Evolutionary conservation across 2,113 vertebrate species (phyloP), one percentile per base, ranked within the genome.

Genomic region (Mustela nigripes): DNA sequence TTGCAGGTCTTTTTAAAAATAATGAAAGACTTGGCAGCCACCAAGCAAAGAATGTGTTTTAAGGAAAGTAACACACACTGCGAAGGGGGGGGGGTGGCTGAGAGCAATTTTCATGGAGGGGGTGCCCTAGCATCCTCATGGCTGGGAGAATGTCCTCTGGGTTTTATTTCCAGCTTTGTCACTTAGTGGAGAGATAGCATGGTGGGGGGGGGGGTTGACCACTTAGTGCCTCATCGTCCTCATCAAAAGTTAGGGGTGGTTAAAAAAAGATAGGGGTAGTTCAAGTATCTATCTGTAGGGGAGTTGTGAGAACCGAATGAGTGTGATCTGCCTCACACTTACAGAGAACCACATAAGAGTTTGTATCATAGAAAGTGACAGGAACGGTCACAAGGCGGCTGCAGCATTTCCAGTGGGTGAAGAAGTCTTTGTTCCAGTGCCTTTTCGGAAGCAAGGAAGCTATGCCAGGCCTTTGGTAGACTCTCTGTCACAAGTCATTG

Each of bases 141-240:
- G 39, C 21, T 50, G 19, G 76, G 65, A 65, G 53, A 65, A 15
- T 31, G 10, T 48, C 15, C 4, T 2, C 58, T 53, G 42, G 15
- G 26, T 50, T 87, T 26, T 42, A 15, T 24, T 63, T 92, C 80
- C 31, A 74, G 83, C 69, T 94, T 92, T 92, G 76, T 36, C 31
- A 21, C n/a, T 91, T 88, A 12, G 31, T 28, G 31, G 28, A 0
- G 2, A 60, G 56, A 15, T 24, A 39, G 19, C 45, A n/a, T 82
- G 22, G 36, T 36, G 21, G 19, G 14, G 19, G 18, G 5, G 21
- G 15, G 11, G 19, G 11, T n/a, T 16, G 62, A 18, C 92, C n/a
- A 50, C 19, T 82, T 4, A 15, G 1, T 19, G 15, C 62, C 53
- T 85, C 65, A 53, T 24, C 21, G 14, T 80, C 45, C 50, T 63